Conservation (phyloP, 2,888 invertebrate species). For the Calephelis perditalis region DNA sequence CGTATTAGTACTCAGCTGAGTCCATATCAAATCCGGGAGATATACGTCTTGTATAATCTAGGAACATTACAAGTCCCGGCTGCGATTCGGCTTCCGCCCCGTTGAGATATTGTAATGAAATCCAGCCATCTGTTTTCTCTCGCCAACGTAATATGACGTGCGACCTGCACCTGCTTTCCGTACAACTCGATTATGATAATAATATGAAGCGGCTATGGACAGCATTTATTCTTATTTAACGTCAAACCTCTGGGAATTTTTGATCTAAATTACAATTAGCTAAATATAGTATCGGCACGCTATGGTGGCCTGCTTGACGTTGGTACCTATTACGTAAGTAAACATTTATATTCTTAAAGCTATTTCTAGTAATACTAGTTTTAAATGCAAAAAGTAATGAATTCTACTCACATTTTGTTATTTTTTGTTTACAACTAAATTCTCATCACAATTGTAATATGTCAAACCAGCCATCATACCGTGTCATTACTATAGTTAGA, state of each 20-base stretch:
- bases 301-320: too few species aligned
- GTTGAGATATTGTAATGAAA: conserved; percentile 72
- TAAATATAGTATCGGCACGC: too few species aligned
- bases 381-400: too few species aligned
- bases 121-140: conserved; percentile 71
- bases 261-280: too few species aligned
- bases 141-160: conserved; percentile 57
- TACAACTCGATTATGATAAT: conserved; percentile 39
- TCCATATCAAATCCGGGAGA: conserved; percentile 44
- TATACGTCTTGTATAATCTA: conserved; percentile 59
- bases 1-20: conserved; percentile 24
- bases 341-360: too few species aligned
- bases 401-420: too few species aligned
- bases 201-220: conserved; percentile 28
- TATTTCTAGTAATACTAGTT: too few species aligned
- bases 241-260: neutral
- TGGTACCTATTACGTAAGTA: too few species aligned
- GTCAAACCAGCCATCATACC: too few species aligned
- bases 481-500: too few species aligned
- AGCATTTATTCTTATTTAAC: conserved; percentile 3
- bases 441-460: too few species aligned
- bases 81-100: conserved; percentile 60
- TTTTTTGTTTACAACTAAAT: too few species aligned
- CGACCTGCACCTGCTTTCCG: conserved; percentile 50
- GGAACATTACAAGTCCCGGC: conserved; percentile 54